Evolutionary conservation across 2,797 vertebrate genomes (phyloP), one percentile per base, ranked within the genome.

Genomic region (Podargus strigoides): DNA sequence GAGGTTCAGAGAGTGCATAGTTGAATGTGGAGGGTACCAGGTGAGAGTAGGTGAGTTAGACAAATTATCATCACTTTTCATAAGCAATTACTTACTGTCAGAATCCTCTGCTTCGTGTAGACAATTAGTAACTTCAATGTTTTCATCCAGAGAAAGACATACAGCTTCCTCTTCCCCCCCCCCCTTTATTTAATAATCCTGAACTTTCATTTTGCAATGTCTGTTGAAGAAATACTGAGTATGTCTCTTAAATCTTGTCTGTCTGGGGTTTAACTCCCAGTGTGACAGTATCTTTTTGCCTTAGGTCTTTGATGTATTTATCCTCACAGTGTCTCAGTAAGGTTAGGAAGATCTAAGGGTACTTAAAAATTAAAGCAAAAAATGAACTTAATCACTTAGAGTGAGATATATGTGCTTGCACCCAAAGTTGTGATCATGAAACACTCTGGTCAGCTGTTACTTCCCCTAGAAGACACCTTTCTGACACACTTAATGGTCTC

Each of bases 41-140:
- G 56, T 87, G 83, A 94, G 50, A 69, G 60, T 12, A 84, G 56
- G 82, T 52, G 55, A 93, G 28, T 85, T 92, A 62, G n/a, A 74
- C 63, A 87, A 95, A 77, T 91, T 93, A 23, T 49, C 15, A 8
- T 92, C 49, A 59, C 59, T 95, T 94, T 93, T 86, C 44, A 9
- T 66, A 86, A 84, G 46, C 89, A 85, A 84, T 91, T 90, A 60
- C 62, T 94, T 92, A 60, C 34, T 90, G 66, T 76, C 42, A 79
- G 66, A 91, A 79, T 66, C 46, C 28, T 76, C 53, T 88, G 60
- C 52, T 74, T 85, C 36, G 2, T 74, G 36, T 64, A 72, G 87
- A 26, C 79, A 94, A 90, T 88, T 84, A 86, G 32, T 82, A 87
- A 62, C 47, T 44, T 78, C 32, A 76, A 0, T 90, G 36, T 87